phyloP scores from a whole-genome alignment of 37 sponge, comb jelly and placozoan species.

The Eunapius fragilis region DNA sequence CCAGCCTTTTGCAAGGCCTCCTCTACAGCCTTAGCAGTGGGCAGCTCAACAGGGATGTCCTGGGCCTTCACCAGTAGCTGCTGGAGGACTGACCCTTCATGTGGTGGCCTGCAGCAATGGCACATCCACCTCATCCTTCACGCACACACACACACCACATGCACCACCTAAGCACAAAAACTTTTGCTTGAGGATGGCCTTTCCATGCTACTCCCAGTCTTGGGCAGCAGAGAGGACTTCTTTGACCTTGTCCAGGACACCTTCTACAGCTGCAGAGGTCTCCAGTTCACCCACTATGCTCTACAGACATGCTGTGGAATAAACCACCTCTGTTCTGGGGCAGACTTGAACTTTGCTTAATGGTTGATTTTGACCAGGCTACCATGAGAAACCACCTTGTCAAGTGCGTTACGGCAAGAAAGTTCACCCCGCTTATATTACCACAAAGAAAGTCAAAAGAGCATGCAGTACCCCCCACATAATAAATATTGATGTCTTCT shows the following conservation, averaged over 20 bases:
- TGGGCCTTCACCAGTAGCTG: conserved; percentile 29
- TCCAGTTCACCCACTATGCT: no score
- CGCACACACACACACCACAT: no score
- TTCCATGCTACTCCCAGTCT: conserved; percentile 78
- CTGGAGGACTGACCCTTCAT: conserved; percentile 18
- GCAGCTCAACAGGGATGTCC: conserved; percentile 44
- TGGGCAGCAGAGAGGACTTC: conserved; percentile 42
- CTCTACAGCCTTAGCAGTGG: conserved; percentile 17
- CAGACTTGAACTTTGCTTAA: conserved; percentile 33
- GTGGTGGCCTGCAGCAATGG: conserved; percentile 36
- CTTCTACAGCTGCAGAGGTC: conserved; percentile 24
- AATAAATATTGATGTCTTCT: no score
- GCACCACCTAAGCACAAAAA: no score
- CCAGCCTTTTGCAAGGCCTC: conserved; percentile 47
- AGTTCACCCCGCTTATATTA: no score
- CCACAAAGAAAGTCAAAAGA: no score
- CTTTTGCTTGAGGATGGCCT: conserved; percentile 52
- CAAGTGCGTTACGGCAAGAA: no score
- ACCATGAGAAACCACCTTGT: conserved; percentile 32
- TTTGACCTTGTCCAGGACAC: conserved; percentile 7
- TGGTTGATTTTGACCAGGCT: conserved; percentile 15
- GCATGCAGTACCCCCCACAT: no score
- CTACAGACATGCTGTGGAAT: neutral
- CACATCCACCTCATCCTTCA: no score
- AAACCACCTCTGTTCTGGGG: neutral